phyloP scores from a whole-genome alignment of 2,888 invertebrate genomes.

The Nesidiocoris tenuis region DNA sequence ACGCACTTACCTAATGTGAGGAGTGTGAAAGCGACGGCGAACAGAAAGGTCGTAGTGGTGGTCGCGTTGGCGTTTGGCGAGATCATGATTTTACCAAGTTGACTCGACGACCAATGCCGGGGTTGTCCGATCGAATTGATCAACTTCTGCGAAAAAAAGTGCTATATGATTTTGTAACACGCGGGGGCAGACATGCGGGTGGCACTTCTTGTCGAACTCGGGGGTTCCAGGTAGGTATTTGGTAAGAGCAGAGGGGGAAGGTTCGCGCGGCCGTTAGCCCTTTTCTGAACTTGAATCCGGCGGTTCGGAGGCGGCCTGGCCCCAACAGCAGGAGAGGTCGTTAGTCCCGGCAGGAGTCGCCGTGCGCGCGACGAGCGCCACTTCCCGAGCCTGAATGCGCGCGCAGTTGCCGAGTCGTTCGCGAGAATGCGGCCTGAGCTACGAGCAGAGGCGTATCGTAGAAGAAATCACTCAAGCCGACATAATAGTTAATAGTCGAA shows the following conservation, averaged over 20 bases:
- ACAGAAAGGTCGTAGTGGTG: background rate
- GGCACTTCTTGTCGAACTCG: background rate
- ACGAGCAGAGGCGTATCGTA: too few relatives aligned
- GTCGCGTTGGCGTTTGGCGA: background rate
- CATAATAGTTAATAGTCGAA: too few relatives aligned
- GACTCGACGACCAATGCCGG: too few relatives aligned
- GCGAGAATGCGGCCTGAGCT: background rate
- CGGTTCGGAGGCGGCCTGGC: slow-evolving; percentile 27
- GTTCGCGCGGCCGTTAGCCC: slow-evolving; percentile 31
- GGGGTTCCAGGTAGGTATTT: background rate
- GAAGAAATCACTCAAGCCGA: too few relatives aligned
- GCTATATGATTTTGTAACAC: background rate
- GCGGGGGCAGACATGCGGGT: background rate
- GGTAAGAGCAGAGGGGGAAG: background rate
- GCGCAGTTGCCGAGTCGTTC: background rate
- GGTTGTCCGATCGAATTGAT: too few relatives aligned
- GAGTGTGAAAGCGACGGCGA: background rate
- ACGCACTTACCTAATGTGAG: background rate
- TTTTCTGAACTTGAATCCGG: slow-evolving; percentile 39
- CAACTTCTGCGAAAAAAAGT: background rate
- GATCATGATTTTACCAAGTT: background rate
- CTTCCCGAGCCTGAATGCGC: background rate
- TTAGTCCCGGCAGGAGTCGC: background rate
- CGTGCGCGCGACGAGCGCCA: background rate
- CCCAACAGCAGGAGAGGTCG: background rate